These are phyloP conservation scores for Conger conger DNA, from an alignment of 2,113 vertebrate genomes.

Conservation along the genomic window DNA sequence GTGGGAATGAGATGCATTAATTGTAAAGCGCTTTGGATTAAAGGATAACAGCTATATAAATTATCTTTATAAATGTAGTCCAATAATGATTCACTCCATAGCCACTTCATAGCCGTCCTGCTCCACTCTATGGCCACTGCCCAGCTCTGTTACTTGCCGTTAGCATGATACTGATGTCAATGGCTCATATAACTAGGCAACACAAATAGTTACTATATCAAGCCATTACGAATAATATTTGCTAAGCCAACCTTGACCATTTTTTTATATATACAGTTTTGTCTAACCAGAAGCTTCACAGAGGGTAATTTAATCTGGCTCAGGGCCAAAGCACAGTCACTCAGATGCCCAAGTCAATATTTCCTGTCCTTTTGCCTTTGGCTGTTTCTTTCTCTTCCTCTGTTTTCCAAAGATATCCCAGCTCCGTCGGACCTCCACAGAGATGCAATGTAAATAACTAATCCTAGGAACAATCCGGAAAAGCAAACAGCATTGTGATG, in stretches of 20 bases:
- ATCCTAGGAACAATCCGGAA: not conserved
- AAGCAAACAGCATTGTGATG: not conserved
- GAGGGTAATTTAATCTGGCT: not conserved
- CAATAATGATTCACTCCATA: too few species aligned
- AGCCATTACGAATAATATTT: not conserved
- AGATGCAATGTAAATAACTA: not conserved
- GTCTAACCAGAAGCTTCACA: not conserved
- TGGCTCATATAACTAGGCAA: not conserved
- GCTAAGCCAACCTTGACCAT: not conserved
- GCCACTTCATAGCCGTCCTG: too few species aligned
- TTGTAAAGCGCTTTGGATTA: too few species aligned
- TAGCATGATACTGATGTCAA: not conserved
- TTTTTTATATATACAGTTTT: not conserved
- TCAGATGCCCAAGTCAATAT: not conserved
- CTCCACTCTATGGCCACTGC: too few species aligned
- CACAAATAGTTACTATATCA: not conserved
- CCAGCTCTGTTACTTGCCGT: too few species aligned
- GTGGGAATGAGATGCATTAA: too few species aligned
- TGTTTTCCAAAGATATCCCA: not conserved
- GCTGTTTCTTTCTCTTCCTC: not conserved
- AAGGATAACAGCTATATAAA: too few species aligned
- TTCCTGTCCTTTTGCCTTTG: not conserved
- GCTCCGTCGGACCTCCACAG: not conserved
- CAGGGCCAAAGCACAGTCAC: not conserved
- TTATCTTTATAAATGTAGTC: too few species aligned